phyloP scores from a whole-genome alignment of 2,797 vertebrate genomes.

The Bovichtus variegatus region DNA sequence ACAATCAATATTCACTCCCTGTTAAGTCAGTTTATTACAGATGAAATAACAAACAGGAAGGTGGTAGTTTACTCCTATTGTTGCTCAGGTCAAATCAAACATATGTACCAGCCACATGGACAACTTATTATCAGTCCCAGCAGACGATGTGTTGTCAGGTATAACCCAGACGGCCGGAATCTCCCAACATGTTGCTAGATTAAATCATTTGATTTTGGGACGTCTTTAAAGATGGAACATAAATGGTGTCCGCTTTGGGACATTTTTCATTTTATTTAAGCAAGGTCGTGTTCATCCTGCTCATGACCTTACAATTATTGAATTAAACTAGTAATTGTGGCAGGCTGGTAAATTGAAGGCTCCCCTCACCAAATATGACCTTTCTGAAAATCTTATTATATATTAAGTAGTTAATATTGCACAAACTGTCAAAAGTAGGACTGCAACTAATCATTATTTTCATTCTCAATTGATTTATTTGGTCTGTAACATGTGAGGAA shows the following conservation, averaged over 20 bases:
- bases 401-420: neutral
- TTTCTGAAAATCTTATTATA: neutral
- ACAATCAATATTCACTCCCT: neutral
- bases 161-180: conserved; percentile 6
- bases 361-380: neutral
- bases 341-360: neutral
- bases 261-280: neutral
- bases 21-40: neutral
- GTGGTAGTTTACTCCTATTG: neutral
- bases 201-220: neutral
- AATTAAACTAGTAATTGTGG: neutral
- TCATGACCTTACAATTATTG: neutral
- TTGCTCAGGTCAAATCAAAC: neutral
- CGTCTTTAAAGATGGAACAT: conserved; percentile 15
- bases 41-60: neutral
- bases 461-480: neutral
- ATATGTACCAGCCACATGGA: neutral
- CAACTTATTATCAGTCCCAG: neutral
- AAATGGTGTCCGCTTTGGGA: neutral
- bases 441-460: neutral
- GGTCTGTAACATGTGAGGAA: neutral
- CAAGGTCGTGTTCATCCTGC: neutral
- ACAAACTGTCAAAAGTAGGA: neutral
- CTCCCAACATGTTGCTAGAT: neutral
- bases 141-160: conserved; percentile 14